Percentiles rank a stretch among this genome's conserved stretches.
Evolutionary conservation across 2,888 invertebrate genomes (phyloP).

Genomic region (Acheta domesticus): DNA sequence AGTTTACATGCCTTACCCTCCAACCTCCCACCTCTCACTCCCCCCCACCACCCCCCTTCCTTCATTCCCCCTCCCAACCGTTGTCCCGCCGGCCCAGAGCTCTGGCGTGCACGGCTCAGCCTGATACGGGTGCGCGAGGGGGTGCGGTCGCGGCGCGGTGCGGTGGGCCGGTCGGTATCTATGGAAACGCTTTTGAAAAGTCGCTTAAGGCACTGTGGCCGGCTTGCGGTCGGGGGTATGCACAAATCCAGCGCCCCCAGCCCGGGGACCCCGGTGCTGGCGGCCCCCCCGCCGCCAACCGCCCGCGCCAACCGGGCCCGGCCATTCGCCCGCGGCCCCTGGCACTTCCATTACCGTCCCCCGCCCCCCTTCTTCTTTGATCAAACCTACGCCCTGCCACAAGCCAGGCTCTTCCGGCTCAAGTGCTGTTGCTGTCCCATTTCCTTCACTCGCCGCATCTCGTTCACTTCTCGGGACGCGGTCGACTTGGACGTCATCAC

Average conservation of each 20-base stretch:
- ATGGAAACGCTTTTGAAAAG: background rate
- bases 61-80: background rate
- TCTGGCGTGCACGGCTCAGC: background rate
- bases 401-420: no score
- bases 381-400: background rate
- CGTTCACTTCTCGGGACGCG: no score
- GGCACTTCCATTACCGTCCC: background rate
- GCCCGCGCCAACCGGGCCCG: background rate
- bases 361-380: background rate
- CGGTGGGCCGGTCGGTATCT: background rate
- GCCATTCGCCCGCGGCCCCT: background rate
- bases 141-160: no score
- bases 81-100: no score
- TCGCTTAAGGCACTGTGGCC: background rate
- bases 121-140: background rate
- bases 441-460: no score
- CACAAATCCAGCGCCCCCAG: background rate
- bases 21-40: no score
- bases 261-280: background rate
- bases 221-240: slow-evolving; percentile 6
- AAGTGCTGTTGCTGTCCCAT: no score
- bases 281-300: no score
- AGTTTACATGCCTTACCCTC: background rate
- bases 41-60: background rate
- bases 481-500: background rate